Evolutionary conservation across 2,113 vertebrate species (phyloP), one percentile per base, ranked within the genome.

Genomic region (Bucco capensis): DNA sequence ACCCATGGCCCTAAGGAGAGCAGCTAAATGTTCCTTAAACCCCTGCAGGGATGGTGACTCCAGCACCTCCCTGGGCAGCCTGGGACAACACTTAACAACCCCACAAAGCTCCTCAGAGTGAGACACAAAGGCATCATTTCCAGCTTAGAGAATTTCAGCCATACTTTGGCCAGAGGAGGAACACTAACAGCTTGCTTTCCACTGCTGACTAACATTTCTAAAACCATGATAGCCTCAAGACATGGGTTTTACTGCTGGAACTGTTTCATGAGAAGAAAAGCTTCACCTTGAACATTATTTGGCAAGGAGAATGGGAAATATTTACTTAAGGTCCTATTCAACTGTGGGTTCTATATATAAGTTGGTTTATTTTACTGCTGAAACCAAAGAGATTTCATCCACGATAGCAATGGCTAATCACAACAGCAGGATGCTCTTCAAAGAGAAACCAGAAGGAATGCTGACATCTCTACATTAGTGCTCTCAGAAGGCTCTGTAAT

Each of bases 251-350:
- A 80, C 42, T 76, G 47, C 72, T 80, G 50, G 58, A 44, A 54
- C 77, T 73, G 75, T 87, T 93, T 58, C 74, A 37, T 70, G 18
- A 70, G 35, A 85, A 46, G 56, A 83, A 91, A 83, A 54, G 47
- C 71, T 76, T 95, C 74, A 89, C 75, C 94, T 92, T 92, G 78
- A 89, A 83, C 82, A 79, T 85, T 90, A 47, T 79, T 87, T 91
- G 82, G 82, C 81, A 70, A 85, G 56, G 89, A 74, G 71, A 66
- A 42, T 18, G 67, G 91, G 67, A 88, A 96, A 94, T 85, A 93
- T 83, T 91, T 93, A 96, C 91, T 83, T 92, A 80, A 95, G 66
- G 47, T 80, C 44, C 85, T 89, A 83, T 88, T 96, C 91, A 94
- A 62, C 10, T 61, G 66, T n/a, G 37, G 46, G 19, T 66, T 93